Conservation (phyloP, 2,888 invertebrate genomes). For the Epinotia nisella region DNA sequence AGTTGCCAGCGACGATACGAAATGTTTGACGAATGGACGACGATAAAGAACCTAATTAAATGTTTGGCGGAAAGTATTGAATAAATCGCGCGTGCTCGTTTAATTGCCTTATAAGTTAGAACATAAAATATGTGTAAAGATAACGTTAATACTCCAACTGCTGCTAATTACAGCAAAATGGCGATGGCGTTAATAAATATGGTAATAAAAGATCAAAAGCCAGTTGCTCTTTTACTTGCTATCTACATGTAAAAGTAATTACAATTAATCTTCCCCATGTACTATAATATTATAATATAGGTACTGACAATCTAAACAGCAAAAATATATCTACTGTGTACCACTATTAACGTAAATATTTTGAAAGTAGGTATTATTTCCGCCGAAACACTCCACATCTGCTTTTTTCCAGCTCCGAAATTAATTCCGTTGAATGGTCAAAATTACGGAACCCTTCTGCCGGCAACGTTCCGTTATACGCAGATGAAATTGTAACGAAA, state of each 20-base stretch:
- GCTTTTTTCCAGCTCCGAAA: slow-evolving; percentile 22
- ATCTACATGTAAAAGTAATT: neutral
- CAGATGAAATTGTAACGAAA: slow-evolving; percentile 43
- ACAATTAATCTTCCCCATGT: neutral
- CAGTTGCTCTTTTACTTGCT: neutral
- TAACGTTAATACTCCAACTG: neutral
- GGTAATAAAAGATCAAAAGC: neutral
- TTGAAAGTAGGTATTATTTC: neutral
- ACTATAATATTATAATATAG: no score
- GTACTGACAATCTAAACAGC: neutral
- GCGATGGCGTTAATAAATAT: neutral
- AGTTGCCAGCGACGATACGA: slow-evolving; percentile 36
- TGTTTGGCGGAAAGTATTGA: neutral
- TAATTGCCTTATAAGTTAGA: neutral
- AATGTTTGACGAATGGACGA: slow-evolving; percentile 8
- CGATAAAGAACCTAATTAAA: slow-evolving; percentile 27
- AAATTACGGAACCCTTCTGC: slow-evolving; percentile 39
- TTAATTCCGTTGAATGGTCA: slow-evolving; percentile 30
- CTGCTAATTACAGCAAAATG: neutral
- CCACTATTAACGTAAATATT: no score
- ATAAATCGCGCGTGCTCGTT: neutral
- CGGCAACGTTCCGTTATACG: slow-evolving; percentile 31
- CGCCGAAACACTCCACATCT: slow-evolving; percentile 1
- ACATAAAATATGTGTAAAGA: neutral
- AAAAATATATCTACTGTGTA: no score